phyloP scores from a whole-genome alignment of 2,888 invertebrate genomes.

The Cetonia aurata region DNA sequence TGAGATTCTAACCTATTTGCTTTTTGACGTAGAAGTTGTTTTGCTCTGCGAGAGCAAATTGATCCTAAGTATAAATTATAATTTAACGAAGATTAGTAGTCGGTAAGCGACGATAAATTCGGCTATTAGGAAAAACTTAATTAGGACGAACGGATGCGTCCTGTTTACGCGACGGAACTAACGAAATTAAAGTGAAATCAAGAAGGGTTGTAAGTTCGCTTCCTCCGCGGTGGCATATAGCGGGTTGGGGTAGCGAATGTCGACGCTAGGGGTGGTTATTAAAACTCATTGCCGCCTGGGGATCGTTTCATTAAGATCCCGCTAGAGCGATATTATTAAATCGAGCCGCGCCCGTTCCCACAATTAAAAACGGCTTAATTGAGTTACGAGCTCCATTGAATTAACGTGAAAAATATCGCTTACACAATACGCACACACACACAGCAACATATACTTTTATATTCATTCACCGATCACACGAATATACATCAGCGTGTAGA shows the following conservation, averaged over 20 bases:
- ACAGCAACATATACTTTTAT: too few species aligned
- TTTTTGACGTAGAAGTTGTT: too few species aligned
- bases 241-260: conserved; percentile 39
- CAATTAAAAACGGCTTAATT: conserved; percentile 59
- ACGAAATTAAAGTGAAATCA: conserved; percentile 15
- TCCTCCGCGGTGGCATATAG: background rate
- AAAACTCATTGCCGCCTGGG: conserved; percentile 54
- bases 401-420: too few species aligned
- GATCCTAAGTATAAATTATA: too few species aligned
- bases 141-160: background rate
- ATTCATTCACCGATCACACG: too few species aligned
- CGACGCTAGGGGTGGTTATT: conserved; percentile 54
- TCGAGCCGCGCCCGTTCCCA: conserved; percentile 49
- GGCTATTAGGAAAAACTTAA: too few species aligned
- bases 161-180: background rate
- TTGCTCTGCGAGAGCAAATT: too few species aligned
- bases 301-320: conserved; percentile 54
- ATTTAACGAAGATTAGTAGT: too few species aligned
- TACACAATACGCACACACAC: too few species aligned
- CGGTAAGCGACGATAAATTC: too few species aligned
- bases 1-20: too few species aligned
- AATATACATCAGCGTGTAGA: too few species aligned
- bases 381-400: conserved; percentile 46
- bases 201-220: conserved; percentile 8
- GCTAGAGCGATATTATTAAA: conserved; percentile 54